A percentile compares a stretch with the other conserved stretches of the same genome.
Conservation (phyloP, 2,797 vertebrate genomes). For the Pagetopsis macropterus region DNA sequence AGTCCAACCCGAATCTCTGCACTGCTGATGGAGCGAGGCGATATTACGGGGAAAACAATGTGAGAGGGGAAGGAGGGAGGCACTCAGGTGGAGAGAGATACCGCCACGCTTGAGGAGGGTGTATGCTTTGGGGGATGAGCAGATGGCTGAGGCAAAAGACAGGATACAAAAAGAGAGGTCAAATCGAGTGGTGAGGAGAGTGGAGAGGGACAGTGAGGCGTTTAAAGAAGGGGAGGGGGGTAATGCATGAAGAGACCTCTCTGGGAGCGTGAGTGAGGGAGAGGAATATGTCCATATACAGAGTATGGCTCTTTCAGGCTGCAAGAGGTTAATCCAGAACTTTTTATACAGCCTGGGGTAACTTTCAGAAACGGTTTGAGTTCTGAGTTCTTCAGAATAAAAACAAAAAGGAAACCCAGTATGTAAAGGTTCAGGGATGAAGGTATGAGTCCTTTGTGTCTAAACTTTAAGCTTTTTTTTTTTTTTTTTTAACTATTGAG, state of each 20-base stretch:
- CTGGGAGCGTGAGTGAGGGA: conserved; percentile 26
- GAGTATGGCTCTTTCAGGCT: conserved; percentile 1
- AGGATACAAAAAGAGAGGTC: conserved; percentile 75
- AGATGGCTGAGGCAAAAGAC: conserved; percentile 77
- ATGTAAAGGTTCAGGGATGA: conserved; percentile 4
- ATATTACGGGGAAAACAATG: conserved; percentile 72
- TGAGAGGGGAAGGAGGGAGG: conserved; percentile 61
- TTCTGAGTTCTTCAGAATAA: background rate
- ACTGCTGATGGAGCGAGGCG: conserved; percentile 57
- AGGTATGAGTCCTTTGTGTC: background rate
- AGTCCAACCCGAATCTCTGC: conserved; percentile 55
- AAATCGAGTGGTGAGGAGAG: conserved; percentile 63
- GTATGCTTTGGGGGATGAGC: conserved; percentile 78
- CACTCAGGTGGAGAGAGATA: conserved; percentile 76
- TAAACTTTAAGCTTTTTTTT: background rate
- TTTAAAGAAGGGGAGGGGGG: conserved; percentile 25
- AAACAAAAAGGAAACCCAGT: background rate
- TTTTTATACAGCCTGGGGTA: conserved; percentile 13
- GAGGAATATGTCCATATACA: conserved; percentile 20
- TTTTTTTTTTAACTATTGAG: background rate
- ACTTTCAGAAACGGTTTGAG: background rate
- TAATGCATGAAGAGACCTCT: conserved; percentile 42
- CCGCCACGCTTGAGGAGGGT: conserved; percentile 72
- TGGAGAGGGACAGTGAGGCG: conserved; percentile 29
- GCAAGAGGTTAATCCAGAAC: conserved; percentile 13